Evolutionary conservation across 2,888 invertebrate genomes (phyloP).

Genomic region (Tenodera sinensis): DNA sequence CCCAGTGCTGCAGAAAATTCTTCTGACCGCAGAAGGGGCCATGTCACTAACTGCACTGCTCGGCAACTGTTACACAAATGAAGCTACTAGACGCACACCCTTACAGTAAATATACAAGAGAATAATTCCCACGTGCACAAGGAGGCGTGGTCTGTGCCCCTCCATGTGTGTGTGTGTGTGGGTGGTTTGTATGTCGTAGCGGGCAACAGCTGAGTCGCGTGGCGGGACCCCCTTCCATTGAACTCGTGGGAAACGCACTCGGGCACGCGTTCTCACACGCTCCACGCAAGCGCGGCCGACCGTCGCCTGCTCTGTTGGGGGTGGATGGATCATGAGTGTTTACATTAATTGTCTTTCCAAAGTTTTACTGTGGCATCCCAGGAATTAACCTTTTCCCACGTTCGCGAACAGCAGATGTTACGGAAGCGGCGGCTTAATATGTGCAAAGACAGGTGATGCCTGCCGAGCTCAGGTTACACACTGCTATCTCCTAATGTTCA

Average conservation of each 20-base stretch:
- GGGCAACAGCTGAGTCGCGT: constrained; percentile 7
- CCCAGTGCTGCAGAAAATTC: constrained; percentile 12
- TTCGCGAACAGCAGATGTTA: neutral
- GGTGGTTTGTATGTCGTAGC: neutral
- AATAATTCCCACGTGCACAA: neutral
- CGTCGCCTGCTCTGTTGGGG: neutral
- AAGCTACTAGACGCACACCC: neutral
- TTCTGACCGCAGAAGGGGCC: constrained; percentile 7
- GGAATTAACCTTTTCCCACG: neutral
- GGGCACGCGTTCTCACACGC: constrained; percentile 19
- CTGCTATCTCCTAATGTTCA: too few species aligned
- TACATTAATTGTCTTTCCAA: neutral
- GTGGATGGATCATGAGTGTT: neutral
- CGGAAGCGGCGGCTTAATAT: neutral
- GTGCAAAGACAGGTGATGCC: neutral
- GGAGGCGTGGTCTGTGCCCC: neutral
- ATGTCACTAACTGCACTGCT: neutral
- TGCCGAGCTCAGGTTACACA: neutral
- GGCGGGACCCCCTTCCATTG: neutral
- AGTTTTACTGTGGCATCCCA: neutral
- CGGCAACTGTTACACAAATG: neutral
- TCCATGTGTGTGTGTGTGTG: neutral
- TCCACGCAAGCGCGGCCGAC: neutral
- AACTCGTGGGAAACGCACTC: constrained; percentile 3
- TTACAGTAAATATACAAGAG: neutral